Evolutionary conservation across 2,888 invertebrate genomes (phyloP), one percentile per base, ranked within the genome.

Genomic region (Ophion ellenae): DNA sequence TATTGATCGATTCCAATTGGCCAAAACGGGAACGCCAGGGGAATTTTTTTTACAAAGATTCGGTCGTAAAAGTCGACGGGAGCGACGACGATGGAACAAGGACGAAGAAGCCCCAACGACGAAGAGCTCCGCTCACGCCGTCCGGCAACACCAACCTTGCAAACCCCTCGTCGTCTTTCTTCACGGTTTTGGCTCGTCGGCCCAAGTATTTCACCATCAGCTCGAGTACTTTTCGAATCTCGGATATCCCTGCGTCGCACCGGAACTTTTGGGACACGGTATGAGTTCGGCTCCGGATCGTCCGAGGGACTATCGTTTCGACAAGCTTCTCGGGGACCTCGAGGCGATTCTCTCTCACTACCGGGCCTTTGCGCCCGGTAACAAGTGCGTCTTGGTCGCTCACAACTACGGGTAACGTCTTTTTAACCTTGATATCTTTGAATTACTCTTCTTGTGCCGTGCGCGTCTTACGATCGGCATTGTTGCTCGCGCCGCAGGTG

Each of bases 231-330:
- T 96, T 90, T 94, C 95, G 5, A 92, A 92, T 70, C 94, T 94
- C 86, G 96, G 96, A 0, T 96, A 95, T 92, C 96, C 96, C 90
- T 95, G 96, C 80, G 94, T 96, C 14, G 96, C 96, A 0, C 96
- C 96, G 17, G 96, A 97, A 91, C 94, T 96, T 92, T 93, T 97
- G 59, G 96, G 97, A 0, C 97, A 97, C 91, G 97, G 97, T 0
- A 95, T 95, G 90, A 96, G 96, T 90, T 95, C 95, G 69, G 95
- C 96, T 10, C 96, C 96, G 14, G 93, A 94, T 85, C 94, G 95
- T 84, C 90, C 94, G 2, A 93, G 93, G 77, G 95, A 95, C 66
- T 97, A 96, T 90, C 94, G 94, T 47, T 96, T 97, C 90, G 94
- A 95, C 83, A 95, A 95, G 89, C 94, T 96, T 67, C 92, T 96